Evolutionary conservation across 1,140 invertebrate genomes (phyloP).

Genomic region (Chironomus striatipennis): DNA sequence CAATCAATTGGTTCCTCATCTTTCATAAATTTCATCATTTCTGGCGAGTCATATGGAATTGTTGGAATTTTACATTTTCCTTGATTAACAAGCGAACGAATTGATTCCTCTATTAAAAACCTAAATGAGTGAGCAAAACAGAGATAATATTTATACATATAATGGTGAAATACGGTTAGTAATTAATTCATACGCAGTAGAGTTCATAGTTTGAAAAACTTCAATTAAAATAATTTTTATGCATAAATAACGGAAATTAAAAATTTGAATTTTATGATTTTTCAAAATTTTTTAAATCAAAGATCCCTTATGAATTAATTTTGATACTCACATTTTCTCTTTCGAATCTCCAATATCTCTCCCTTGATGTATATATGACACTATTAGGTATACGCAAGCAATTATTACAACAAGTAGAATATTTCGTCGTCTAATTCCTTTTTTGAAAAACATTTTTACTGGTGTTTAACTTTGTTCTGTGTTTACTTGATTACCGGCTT

Average conservation of each 20-base stretch:
- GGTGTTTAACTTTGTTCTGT: neutral
- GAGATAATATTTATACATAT: slow-evolving; percentile 25
- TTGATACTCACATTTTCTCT: neutral
- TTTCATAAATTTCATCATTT: slow-evolving; percentile 59
- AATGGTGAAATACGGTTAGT: slow-evolving; percentile 23
- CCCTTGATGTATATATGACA: neutral
- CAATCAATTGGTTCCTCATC: slow-evolving; percentile 52
- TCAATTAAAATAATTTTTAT: neutral
- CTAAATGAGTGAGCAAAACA: slow-evolving; percentile 29
- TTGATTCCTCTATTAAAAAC: slow-evolving; percentile 39
- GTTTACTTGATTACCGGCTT: too few species aligned
- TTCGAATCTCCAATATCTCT: neutral
- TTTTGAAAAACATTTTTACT: neutral
- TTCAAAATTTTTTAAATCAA: neutral
- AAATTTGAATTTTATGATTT: too few species aligned
- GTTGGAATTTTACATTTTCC: slow-evolving; percentile 53
- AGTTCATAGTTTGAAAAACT: neutral
- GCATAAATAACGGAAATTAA: neutral
- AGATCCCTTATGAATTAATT: neutral
- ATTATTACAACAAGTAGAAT: neutral
- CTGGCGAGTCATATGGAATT: slow-evolving; percentile 53
- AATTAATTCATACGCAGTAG: neutral
- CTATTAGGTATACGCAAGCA: neutral
- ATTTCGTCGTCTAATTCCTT: slow-evolving; percentile 11
- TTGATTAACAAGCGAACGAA: slow-evolving; percentile 37